Percentiles rank a stretch among this genome's conserved stretches.
Conservation (phyloP, 2,888 invertebrate species). For the Andrena praecox region DNA sequence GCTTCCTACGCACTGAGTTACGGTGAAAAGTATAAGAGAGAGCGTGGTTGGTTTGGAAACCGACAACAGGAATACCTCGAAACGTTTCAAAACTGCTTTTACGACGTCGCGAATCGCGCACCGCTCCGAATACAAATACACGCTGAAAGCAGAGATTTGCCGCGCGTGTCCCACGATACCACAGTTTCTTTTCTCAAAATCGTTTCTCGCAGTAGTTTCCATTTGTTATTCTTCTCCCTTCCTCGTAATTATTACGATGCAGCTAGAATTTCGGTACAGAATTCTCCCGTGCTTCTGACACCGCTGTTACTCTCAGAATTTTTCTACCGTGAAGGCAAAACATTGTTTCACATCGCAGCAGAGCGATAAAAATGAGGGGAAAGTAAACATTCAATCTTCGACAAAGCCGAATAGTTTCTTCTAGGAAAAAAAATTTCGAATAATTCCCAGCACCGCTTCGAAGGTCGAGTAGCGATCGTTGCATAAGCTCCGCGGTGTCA, state of each 20-base stretch:
- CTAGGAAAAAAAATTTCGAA: too few species aligned
- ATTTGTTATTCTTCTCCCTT: background rate
- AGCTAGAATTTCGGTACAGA: background rate
- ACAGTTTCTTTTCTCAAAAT: constrained; percentile 23
- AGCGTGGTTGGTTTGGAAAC: constrained; percentile 38
- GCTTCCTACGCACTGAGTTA: background rate
- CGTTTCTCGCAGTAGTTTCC: background rate
- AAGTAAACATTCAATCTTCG: too few species aligned
- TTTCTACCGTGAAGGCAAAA: background rate
- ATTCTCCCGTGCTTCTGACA: background rate
- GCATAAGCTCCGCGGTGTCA: constrained; percentile 4
- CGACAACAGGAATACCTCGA: constrained; percentile 34
- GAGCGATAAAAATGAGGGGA: too few species aligned
- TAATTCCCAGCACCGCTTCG: too few species aligned
- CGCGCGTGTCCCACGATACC: constrained; percentile 52
- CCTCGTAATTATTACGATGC: background rate
- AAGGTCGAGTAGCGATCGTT: background rate
- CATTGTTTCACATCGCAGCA: background rate
- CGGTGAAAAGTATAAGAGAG: constrained; percentile 12
- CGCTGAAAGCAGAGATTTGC: constrained; percentile 49
- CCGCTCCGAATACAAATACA: constrained; percentile 68
- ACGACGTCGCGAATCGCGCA: constrained; percentile 52
- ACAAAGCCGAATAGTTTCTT: too few species aligned
- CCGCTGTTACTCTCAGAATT: background rate
- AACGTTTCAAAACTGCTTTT: constrained; percentile 61